Conservation (phyloP, 2,888 invertebrate genomes). For the Linnaemya vulpina region DNA sequence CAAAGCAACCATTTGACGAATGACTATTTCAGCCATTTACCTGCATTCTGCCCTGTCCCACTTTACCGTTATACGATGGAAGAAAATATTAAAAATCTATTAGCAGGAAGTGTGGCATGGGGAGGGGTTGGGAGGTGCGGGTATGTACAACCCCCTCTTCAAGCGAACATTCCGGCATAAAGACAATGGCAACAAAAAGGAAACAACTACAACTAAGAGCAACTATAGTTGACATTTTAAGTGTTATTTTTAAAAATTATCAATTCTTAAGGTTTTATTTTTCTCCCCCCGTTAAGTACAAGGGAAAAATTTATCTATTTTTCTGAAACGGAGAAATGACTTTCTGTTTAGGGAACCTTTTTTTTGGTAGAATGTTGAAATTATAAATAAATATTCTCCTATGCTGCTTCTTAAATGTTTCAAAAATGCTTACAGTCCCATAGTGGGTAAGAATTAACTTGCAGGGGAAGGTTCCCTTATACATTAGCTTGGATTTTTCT, state of each 20-base stretch:
- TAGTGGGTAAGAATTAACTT: too few species aligned
- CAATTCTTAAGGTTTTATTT: background rate
- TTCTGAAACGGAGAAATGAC: too few species aligned
- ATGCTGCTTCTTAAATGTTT: too few species aligned
- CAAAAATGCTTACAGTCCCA: too few species aligned
- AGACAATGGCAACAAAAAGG: background rate
- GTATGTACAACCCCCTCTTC: background rate
- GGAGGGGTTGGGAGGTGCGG: background rate
- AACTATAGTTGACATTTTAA: slow-evolving; percentile 61
- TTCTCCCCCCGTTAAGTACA: background rate
- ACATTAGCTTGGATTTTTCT: too few species aligned
- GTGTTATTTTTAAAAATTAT: slow-evolving; percentile 51
- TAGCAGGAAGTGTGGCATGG: slow-evolving; percentile 7
- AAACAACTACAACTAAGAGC: background rate
- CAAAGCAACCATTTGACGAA: slow-evolving; percentile 24
- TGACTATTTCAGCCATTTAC: slow-evolving; percentile 32
- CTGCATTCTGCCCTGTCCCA: slow-evolving; percentile 2
- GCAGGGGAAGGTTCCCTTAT: too few species aligned
- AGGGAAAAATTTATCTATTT: too few species aligned
- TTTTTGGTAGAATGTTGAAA: too few species aligned
- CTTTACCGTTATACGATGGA: background rate
- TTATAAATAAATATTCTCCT: too few species aligned
- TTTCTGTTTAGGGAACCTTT: too few species aligned
- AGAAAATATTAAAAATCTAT: slow-evolving; percentile 53
- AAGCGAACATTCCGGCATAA: background rate